Evolutionary conservation across 2,888 invertebrate genomes (phyloP).

Genomic region (Gymnoscelis rufifasciata): DNA sequence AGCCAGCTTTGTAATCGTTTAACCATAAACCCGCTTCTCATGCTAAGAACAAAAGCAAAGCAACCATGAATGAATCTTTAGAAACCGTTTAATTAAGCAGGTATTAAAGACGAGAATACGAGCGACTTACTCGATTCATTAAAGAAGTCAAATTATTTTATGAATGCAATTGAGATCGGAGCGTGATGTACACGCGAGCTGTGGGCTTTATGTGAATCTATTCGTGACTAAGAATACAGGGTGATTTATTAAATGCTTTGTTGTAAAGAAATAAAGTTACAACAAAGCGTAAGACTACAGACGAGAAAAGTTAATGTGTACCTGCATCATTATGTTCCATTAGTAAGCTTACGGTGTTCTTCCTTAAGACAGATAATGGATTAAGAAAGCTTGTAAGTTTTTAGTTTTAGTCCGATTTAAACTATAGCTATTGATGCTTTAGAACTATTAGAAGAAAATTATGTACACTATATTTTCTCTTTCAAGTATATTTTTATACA

Average conservation of each 20-base stretch:
- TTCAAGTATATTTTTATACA: no score
- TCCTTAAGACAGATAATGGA: no score
- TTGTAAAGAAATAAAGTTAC: neutral
- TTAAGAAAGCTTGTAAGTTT: no score
- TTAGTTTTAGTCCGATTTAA: no score
- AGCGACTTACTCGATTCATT: conserved; percentile 43
- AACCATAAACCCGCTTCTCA: neutral
- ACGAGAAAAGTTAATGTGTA: neutral
- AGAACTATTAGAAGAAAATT: no score
- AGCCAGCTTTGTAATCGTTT: neutral
- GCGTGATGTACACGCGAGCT: conserved; percentile 36
- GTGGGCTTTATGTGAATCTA: conserved; percentile 41
- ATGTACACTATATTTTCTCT: no score
- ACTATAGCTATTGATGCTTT: no score
- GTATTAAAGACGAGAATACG: conserved; percentile 25
- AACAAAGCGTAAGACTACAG: neutral
- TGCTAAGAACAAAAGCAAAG: neutral
- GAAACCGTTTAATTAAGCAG: neutral
- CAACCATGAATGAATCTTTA: neutral
- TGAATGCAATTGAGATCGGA: conserved; percentile 51
- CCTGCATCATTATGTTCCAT: no score
- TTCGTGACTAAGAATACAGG: conserved; percentile 18
- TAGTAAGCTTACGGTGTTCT: no score
- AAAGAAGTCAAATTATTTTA: conserved; percentile 54
- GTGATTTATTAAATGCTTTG: neutral